phyloP scores from a whole-genome alignment of 2,113 vertebrate genomes.

The Setophaga coronata region DNA sequence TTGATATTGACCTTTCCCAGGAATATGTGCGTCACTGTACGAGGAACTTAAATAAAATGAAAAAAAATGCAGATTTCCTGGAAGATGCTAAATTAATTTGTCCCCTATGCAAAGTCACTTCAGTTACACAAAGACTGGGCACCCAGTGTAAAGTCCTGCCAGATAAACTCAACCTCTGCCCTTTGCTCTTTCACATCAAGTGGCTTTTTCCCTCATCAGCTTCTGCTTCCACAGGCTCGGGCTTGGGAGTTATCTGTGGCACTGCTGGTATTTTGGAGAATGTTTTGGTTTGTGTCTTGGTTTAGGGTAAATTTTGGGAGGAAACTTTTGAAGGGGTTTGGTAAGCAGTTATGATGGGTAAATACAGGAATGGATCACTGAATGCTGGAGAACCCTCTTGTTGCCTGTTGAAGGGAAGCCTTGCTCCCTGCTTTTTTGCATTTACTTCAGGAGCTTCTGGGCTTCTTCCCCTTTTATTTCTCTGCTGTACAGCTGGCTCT shows the following conservation, averaged over 20 bases:
- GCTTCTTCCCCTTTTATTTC: background rate
- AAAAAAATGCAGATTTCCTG: background rate
- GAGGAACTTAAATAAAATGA: slow-evolving; percentile 28
- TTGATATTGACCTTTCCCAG: slow-evolving; percentile 47
- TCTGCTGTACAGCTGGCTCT: background rate
- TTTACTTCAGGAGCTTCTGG: background rate
- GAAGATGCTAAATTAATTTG: slow-evolving; percentile 22
- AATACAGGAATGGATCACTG: background rate
- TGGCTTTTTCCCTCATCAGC: background rate
- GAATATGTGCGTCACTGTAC: slow-evolving; percentile 1
- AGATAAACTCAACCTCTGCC: background rate
- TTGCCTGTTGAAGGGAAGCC: background rate
- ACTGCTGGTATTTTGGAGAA: background rate
- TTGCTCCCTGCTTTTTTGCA: background rate
- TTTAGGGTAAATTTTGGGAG: background rate
- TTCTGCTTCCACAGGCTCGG: background rate
- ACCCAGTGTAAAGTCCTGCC: background rate
- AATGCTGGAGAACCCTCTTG: background rate
- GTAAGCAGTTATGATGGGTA: background rate
- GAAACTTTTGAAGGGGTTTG: background rate
- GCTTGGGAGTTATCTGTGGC: background rate
- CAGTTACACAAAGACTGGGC: background rate
- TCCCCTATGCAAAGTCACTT: slow-evolving; percentile 3
- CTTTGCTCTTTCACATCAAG: background rate
- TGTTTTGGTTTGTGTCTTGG: background rate